phyloP scores from a whole-genome alignment of 2,797 vertebrate genomes.

The Artibeus lituratus region DNA sequence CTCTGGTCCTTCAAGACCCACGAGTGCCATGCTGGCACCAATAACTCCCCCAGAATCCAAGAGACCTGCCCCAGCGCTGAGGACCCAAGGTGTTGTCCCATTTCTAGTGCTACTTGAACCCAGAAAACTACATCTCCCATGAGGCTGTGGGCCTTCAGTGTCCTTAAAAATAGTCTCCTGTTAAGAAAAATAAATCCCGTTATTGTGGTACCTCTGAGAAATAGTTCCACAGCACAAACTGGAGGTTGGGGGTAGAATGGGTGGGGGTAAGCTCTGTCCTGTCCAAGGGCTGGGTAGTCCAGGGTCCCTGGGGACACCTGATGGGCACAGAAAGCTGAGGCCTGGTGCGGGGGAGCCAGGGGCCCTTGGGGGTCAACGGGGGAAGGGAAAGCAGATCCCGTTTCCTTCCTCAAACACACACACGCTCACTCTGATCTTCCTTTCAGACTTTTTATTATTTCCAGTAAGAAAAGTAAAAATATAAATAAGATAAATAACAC shows the following conservation, averaged over 20 bases:
- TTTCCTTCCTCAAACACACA: neutral
- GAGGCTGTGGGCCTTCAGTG: neutral
- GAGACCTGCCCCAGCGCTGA: neutral
- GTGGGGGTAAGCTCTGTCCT: neutral
- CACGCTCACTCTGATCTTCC: neutral
- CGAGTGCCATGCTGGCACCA: neutral
- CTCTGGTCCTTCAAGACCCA: neutral
- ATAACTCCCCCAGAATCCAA: neutral
- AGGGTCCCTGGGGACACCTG: neutral
- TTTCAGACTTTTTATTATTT: constrained; percentile 57
- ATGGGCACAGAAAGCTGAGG: neutral
- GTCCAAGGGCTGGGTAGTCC: neutral
- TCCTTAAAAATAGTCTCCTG: neutral
- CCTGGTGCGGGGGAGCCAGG: accelerated
- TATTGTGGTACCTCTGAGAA: neutral
- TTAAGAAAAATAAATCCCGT: no score
- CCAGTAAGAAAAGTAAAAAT: constrained; percentile 55
- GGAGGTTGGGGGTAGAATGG: accelerated
- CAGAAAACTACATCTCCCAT: neutral
- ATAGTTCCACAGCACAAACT: neutral
- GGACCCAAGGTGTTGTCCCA: neutral
- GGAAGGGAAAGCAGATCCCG: accelerated
- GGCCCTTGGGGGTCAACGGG: neutral
- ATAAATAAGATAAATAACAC: constrained; percentile 76
- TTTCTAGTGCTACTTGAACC: neutral